Percentiles rank a stretch among this genome's conserved stretches.
Evolutionary conservation across 2,888 invertebrate species (phyloP).

Genomic region (Syrista parreyssii): DNA sequence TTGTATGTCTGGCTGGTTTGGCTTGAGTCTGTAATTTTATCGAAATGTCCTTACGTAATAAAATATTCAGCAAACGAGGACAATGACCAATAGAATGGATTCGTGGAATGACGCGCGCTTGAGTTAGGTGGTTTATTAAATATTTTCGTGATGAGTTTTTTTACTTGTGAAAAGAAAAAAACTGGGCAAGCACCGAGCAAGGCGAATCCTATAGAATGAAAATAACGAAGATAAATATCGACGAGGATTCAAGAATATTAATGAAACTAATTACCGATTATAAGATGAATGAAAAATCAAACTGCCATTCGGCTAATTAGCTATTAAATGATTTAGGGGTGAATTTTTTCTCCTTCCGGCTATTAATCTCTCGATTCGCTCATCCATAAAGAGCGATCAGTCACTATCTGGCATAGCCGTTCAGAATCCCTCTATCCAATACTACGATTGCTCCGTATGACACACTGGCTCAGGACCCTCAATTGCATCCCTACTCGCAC

Average conservation of each 20-base stretch:
- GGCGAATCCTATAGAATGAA: background rate
- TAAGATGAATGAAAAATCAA: background rate
- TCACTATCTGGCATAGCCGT: slow-evolving; percentile 41
- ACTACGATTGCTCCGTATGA: slow-evolving; percentile 33
- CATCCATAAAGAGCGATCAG: slow-evolving; percentile 48
- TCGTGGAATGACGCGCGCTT: background rate
- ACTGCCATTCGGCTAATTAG: background rate
- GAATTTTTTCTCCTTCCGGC: background rate
- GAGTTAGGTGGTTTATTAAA: background rate
- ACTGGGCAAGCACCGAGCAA: background rate
- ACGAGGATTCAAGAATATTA: background rate
- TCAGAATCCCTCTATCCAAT: slow-evolving; percentile 32
- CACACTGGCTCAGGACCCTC: slow-evolving; percentile 40
- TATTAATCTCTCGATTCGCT: slow-evolving; percentile 6
- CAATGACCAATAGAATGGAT: background rate
- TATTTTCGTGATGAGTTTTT: background rate
- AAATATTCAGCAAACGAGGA: slow-evolving; percentile 3
- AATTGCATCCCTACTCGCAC: slow-evolving; percentile 24
- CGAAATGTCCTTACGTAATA: background rate
- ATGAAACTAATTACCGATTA: background rate
- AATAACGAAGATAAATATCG: background rate
- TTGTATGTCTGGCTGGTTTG: slow-evolving; percentile 4
- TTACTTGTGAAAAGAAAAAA: background rate
- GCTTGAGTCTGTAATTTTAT: slow-evolving; percentile 7
- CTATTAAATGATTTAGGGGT: background rate